Evolutionary conservation across 2,797 vertebrate genomes (phyloP).

Genomic region (Pangasius krempfi): DNA sequence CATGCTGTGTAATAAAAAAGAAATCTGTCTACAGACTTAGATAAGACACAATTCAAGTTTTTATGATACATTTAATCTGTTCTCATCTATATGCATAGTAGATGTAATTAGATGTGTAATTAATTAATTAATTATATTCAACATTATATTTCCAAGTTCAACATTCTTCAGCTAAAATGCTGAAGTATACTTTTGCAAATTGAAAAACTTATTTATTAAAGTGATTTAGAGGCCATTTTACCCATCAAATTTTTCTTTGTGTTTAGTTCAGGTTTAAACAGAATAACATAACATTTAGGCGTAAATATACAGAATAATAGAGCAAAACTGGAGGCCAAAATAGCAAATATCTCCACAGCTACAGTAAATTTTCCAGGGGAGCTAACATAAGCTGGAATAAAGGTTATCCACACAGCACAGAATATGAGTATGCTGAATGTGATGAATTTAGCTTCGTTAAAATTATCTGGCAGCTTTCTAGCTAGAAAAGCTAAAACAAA

Average conservation of each 20-base stretch:
- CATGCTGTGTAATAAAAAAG: not conserved
- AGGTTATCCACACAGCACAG: slow-evolving; percentile 49
- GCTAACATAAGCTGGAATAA: slow-evolving; percentile 17
- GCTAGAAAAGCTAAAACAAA: slow-evolving; percentile 56
- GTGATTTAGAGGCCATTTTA: slow-evolving; percentile 43
- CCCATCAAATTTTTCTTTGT: slow-evolving; percentile 64
- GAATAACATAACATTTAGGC: too few species aligned
- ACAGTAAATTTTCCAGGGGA: slow-evolving; percentile 59
- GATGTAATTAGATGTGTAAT: not conserved
- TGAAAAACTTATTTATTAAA: slow-evolving; percentile 5
- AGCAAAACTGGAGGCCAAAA: slow-evolving; percentile 61
- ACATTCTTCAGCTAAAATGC: not conserved
- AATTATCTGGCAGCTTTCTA: slow-evolving; percentile 36
- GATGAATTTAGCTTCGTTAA: slow-evolving; percentile 22
- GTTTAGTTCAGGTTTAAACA: slow-evolving; percentile 51
- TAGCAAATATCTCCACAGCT: slow-evolving; percentile 63
- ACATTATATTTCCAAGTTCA: not conserved
- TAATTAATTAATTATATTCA: too few species aligned
- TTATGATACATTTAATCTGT: not conserved
- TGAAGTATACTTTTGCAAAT: not conserved
- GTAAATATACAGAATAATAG: slow-evolving; percentile 60
- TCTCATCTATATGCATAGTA: not conserved
- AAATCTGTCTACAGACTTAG: not conserved
- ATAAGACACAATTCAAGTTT: not conserved
- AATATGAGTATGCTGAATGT: slow-evolving; percentile 34